Base-by-base conservation (phyloP, 1,140 invertebrate genomes). In the Pseudomyrmex cubaensis region DNA sequence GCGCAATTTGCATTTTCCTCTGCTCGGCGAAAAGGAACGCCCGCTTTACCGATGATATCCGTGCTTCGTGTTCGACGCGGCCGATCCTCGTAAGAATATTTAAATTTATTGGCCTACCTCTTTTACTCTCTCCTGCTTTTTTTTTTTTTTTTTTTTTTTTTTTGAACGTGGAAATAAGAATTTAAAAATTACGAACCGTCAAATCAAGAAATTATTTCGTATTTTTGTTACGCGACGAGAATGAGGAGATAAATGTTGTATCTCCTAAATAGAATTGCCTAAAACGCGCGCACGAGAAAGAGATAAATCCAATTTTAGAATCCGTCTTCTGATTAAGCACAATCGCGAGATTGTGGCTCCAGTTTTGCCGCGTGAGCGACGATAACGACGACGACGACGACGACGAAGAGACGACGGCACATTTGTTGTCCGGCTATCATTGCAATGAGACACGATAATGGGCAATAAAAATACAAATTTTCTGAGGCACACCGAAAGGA, bases 401-500 rank as follows among this genome's bases (percentile, higher is more conserved):
- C 1, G 35, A 20, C 3, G 46, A 20, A n/a, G 46, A n/a, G 35
- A 5, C 20, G 35, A 5, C 20, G 69, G 73, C 46, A 35, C 35
- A 35, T 35, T 73, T 66, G 22, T 50, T 62, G 44, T 61, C 22
- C 25, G 25, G n/a, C 52, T 54, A 63, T 73, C 61, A 66, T 70
- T 48, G 83, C 83, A 85, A 91, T 84, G 83, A 90, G 84, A 84
- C 56, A 80, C 86, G 89, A 77, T 91, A 89, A 88, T 88, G 67
- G 82, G 67, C 85, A 85, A 90, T 90, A 91, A 91, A 90, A 91
- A 90, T 91, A 91, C 76, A 89, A 89, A 91, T 91, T 91, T 90
- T 89, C 85, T 86, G 76, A 84, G 78, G 74, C 89, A 87, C 86
- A 80, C 86, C 90, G 86, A 90, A 92, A 91, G 89, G 86, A 90